A percentile compares a stretch with the other conserved stretches of the same genome.
These are phyloP conservation scores for Hermodice carunculata DNA, from an alignment of 2,888 invertebrate genomes.

Conservation along the genomic window DNA sequence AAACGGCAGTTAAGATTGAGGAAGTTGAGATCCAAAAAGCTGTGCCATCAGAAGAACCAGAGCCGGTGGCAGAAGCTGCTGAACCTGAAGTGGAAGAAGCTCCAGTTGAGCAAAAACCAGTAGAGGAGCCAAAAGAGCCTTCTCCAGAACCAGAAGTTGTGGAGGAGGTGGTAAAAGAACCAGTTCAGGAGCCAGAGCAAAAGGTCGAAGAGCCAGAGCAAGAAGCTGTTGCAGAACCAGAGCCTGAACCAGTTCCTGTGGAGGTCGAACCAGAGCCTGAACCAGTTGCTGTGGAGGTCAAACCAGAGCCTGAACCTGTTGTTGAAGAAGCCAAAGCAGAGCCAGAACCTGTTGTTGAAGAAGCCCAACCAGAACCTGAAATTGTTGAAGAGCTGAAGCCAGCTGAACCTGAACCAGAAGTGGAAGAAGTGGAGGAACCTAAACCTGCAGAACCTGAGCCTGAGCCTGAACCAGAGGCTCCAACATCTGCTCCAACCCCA, in stretches of 20 bases:
- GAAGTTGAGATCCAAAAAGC: too few species aligned
- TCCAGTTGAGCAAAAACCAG: not conserved
- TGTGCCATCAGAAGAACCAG: too few species aligned
- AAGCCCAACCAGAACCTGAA: not conserved
- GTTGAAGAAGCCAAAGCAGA: not conserved
- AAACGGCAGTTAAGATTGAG: not conserved
- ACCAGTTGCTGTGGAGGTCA: not conserved
- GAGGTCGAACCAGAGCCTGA: not conserved
- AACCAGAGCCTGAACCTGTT: not conserved
- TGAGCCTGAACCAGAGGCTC: not conserved
- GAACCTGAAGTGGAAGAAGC: not conserved
- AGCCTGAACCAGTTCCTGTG: not conserved
- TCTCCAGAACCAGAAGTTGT: not conserved
- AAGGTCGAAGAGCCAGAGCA: not conserved
- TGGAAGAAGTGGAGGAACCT: slow-evolving; percentile 14
- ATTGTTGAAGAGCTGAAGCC: not conserved
- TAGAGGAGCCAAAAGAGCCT: not conserved
- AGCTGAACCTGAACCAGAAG: not conserved
- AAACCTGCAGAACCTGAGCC: not conserved
- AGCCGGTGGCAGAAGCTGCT: not conserved
- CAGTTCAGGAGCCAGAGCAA: not conserved
- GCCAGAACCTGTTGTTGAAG: not conserved
- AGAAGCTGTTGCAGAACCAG: not conserved
- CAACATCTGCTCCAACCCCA: slow-evolving; percentile 8
- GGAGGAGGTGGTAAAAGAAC: not conserved